Base-by-base conservation (phyloP, 2,113 vertebrate genomes). In the Corythaixoides concolor region DNA sequence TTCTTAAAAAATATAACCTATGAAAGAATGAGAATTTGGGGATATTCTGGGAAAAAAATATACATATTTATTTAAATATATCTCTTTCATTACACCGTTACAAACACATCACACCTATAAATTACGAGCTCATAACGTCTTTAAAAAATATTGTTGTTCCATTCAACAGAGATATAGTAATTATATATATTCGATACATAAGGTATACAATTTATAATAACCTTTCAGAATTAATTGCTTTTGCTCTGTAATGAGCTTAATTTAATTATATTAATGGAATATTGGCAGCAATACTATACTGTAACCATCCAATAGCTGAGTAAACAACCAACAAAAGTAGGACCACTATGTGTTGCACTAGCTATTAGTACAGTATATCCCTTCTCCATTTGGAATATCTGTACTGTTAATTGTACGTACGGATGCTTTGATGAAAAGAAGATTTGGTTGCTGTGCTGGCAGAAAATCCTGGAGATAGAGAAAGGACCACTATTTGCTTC, bases 201-300 rank as follows among this genome's bases (percentile, higher is more conserved):
- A 41, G 11, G 3, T 20, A 7, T 11, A 75, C 63, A 20, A 70
- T 50, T 70, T 53, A 55, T 50, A 53, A 77, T 49, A 69, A 37
- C 20, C 23, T 81, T 70, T 75, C 47, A 59, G 26, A 85, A 84
- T 77, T 41, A 41, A 55, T 72, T 90, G n/a, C 12, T 88, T 81
- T 76, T 81, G 16, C 9, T 85, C 68, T 52, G 17, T 64, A 63
- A 78, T 41, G 45, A 76, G 22, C 17, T 69, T 19, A 32, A 56
- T 80, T 80, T 55, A 73, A 86, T 91, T 35, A 81, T 27, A 39
- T n/a, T 80, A 86, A 84, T 76, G 55, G 63, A 64, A 60, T 45
- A 62, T 5, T 92, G 63, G 27, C 88, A 82, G 15, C 30, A 43
- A 39, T 26, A 37, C 18, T 3, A 6, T 63, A 23, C 28, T 58